Percentiles rank a stretch among this genome's conserved stretches.
Conservation (phyloP, 2,888 invertebrate genomes). For the Zeuzera pyrina region DNA sequence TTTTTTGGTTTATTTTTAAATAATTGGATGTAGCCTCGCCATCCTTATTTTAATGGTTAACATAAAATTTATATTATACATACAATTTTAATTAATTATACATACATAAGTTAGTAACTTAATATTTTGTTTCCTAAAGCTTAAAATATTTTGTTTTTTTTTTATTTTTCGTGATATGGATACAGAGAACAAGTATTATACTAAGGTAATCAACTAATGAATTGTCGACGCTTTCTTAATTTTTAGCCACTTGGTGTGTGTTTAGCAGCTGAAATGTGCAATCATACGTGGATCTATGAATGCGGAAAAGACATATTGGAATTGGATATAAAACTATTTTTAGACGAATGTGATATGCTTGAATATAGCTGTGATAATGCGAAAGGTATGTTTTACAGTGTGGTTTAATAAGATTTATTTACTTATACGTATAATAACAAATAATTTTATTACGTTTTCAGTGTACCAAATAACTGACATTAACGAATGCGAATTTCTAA, state of each 20-base stretch:
- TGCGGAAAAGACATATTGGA: conserved; percentile 30
- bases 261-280: conserved; percentile 41
- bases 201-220: neutral
- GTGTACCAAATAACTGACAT: no score
- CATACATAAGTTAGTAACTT: neutral
- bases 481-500: no score
- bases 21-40: no score
- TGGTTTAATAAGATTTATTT: no score
- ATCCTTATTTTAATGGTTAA: no score
- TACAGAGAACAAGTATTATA: neutral
- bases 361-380: conserved; percentile 45
- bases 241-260: conserved; percentile 33
- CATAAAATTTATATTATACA: no score
- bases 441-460: no score
- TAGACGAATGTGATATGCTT: conserved; percentile 43
- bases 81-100: neutral
- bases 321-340: conserved; percentile 25
- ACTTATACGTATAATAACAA: no score
- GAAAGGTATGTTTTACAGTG: no score
- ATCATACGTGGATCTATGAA: conserved; percentile 43
- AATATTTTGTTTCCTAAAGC: neutral
- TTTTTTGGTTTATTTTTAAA: no score
- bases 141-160: no score
- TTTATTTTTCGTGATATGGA: no score
- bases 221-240: neutral